Evolutionary conservation across 2,113 vertebrate species (phyloP), one percentile per base, ranked within the genome.

Genomic region (Scomber colias): DNA sequence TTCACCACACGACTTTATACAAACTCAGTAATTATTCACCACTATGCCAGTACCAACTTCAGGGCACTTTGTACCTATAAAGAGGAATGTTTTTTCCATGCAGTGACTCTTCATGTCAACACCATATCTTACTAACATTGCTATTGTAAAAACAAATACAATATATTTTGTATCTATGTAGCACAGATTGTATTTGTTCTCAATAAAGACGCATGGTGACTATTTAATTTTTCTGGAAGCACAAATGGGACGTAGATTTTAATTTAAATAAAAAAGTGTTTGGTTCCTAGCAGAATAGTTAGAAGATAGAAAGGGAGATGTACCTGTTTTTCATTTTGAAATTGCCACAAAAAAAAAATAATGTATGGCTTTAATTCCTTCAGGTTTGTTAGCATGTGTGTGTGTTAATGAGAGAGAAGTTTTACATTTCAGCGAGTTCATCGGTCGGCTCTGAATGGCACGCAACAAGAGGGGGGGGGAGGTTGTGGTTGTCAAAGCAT

Each of bases 1-100:
- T 53, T 60, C 45, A n/a, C 59, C 15, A 0, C 51, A 13, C 77
- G 12, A 50, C 14, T 71, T 21, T 55, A 13, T 49, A 54, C 17
- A 63, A 55, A n/a, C 3, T 70, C 40, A 72, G 57, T 57, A 35
- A 44, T 62, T 40, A 3, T 62, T 67, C 11, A 35, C 79, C 24
- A 40, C 27, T 27, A 55, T 24, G 51, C 55, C 61, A 31, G 71
- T 64, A 14, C 46, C 69, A 74, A 11, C 53, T 15, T 54, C 17
- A 44, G 48, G 50, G 64, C 74, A 79, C 48, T 71, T 79, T 67
- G 57, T 57, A 62, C 53, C 46, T 49, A 51, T 54, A 40, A 17
- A 69, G 19, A 54, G 19, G 35, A 21, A 45, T 11, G 35, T 64
- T 73, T 27, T 27, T 57, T 72, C 17, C 51, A 57, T 75, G 57